Percentiles rank a stretch among this genome's conserved stretches.
Evolutionary conservation across 1,140 invertebrate species (phyloP).

Genomic region (Formica exsecta): DNA sequence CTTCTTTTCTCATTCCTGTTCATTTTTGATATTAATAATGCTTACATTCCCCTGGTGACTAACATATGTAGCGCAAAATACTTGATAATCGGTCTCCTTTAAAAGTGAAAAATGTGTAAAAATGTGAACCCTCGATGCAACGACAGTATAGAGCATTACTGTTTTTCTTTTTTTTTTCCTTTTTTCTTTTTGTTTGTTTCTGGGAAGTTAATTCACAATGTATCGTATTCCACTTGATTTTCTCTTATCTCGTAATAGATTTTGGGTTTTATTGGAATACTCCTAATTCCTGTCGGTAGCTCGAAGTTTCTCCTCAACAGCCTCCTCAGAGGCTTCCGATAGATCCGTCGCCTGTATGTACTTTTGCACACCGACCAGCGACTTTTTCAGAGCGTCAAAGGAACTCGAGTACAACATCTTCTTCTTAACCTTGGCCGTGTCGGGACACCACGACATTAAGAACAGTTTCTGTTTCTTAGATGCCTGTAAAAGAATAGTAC

Average conservation of each 20-base stretch:
- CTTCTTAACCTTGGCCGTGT: constrained; percentile 98
- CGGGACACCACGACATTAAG: constrained; percentile 99
- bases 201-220: constrained; percentile 81
- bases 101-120: constrained; percentile 86
- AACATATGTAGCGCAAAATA: constrained; percentile 79
- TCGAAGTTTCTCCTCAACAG: constrained; percentile 96
- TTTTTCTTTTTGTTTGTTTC: constrained; percentile 59
- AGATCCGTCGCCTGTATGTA: constrained; percentile 98
- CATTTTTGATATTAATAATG: constrained; percentile 70
- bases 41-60: constrained; percentile 75
- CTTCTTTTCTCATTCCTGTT: constrained; percentile 71
- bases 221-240: constrained; percentile 82
- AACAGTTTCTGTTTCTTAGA: constrained; percentile 98
- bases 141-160: constrained; percentile 82
- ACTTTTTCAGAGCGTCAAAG: constrained; percentile 98
- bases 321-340: constrained; percentile 96
- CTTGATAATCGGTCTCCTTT: constrained; percentile 82
- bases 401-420: constrained; percentile 99
- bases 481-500: constrained; percentile 85
- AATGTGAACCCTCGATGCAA: constrained; percentile 83
- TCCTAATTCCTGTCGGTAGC: constrained; percentile 96
- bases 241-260: constrained; percentile 72
- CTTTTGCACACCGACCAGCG: constrained; percentile 97
- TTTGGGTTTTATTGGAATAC: constrained; percentile 77
- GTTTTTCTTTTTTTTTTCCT: constrained; percentile 59